phyloP scores from a whole-genome alignment of 2,797 vertebrate species.

The Rhinogobio ventralis region DNA sequence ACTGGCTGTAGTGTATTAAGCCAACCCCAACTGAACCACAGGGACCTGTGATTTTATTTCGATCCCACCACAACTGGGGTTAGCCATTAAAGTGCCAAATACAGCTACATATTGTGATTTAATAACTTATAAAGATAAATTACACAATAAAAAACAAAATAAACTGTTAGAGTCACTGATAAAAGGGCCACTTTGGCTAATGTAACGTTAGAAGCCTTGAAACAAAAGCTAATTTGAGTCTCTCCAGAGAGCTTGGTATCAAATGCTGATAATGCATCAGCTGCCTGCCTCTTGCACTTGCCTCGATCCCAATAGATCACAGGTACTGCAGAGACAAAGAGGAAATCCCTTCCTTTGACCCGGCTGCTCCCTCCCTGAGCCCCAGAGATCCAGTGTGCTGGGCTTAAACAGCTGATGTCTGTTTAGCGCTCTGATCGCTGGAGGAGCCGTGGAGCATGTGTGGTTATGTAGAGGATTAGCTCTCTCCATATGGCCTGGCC shows the following conservation, averaged over 20 bases:
- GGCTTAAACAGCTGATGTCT: conserved; percentile 50
- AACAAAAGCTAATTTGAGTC: conserved; percentile 50
- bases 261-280: conserved; percentile 49
- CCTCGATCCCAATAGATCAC: conserved; percentile 35
- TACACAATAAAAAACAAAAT: background rate
- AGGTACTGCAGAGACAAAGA: conserved; percentile 20
- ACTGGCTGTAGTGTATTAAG: conserved; percentile 55
- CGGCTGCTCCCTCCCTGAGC: background rate
- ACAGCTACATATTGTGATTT: conserved; percentile 1
- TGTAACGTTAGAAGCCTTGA: conserved; percentile 13
- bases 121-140: conserved; percentile 16
- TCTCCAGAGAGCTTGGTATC: conserved; percentile 27
- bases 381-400: background rate
- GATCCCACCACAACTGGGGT: background rate
- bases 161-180: background rate
- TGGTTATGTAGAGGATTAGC: conserved; percentile 61
- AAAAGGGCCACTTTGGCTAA: conserved; percentile 9
- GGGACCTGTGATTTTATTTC: conserved; percentile 28
- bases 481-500: conserved; percentile 58
- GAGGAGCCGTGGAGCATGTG: conserved; percentile 53
- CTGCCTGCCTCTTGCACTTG: conserved; percentile 9
- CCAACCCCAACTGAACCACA: conserved; percentile 24
- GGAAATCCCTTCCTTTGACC: conserved; percentile 25
- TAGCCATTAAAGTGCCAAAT: conserved; percentile 16
- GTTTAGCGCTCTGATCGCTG: conserved; percentile 40